phyloP scores from a whole-genome alignment of 2,888 invertebrate genomes.

The Hipparchia semele region DNA sequence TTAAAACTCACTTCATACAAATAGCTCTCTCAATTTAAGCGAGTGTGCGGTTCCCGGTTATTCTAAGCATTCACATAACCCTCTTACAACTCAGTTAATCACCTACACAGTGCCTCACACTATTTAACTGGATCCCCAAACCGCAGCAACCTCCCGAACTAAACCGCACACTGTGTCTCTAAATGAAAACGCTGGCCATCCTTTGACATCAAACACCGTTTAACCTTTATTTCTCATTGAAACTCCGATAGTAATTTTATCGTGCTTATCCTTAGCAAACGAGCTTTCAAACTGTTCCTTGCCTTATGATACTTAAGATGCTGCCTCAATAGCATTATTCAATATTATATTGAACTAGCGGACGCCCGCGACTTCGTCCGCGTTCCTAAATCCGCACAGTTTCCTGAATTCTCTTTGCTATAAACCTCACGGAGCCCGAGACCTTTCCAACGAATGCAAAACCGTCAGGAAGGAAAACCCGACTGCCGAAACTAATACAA shows the following conservation, averaged over 20 bases:
- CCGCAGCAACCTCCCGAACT: conserved; percentile 27
- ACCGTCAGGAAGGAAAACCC: no score
- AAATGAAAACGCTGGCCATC: conserved; percentile 30
- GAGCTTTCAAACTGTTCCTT: no score
- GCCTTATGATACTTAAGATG: no score
- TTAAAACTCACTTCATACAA: neutral
- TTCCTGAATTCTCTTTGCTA: no score
- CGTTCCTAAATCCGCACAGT: no score
- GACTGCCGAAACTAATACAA: no score
- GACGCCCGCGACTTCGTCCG: no score
- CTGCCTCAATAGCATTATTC: no score
- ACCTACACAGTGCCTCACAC: conserved; percentile 29
- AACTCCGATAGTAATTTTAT: conserved; percentile 34
- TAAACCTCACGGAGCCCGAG: no score
- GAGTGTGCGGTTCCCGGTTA: conserved; percentile 14
- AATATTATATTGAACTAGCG: no score
- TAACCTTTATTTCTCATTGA: conserved; percentile 30
- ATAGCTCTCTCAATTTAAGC: conserved; percentile 15
- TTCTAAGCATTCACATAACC: conserved; percentile 23
- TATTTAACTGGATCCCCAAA: conserved; percentile 34
- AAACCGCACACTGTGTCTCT: conserved; percentile 36
- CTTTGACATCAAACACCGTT: conserved; percentile 36
- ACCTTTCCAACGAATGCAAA: no score
- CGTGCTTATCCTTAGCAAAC: conserved; percentile 9
- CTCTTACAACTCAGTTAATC: conserved; percentile 34